A percentile compares a stretch with the other conserved stretches of the same genome.
Conservation (phyloP, 2,797 vertebrate genomes). For the Hydrolagus colliei region DNA sequence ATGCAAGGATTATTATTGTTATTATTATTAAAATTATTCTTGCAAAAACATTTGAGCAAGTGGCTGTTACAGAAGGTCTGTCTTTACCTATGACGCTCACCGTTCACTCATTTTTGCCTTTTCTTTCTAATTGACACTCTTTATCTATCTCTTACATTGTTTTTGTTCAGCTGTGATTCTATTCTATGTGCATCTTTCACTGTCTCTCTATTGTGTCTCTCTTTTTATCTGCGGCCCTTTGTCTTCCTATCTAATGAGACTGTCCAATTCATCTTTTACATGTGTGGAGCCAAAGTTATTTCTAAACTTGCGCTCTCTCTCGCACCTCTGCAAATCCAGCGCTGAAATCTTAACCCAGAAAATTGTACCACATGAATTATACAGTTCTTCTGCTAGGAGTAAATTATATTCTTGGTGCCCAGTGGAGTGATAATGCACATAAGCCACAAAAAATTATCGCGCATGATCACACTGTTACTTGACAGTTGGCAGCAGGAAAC, state of each 20-base stretch:
- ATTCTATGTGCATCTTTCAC: background rate
- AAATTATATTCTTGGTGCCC: slow-evolving; percentile 23
- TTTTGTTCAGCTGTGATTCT: no score
- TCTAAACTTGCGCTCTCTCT: background rate
- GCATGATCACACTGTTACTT: slow-evolving; percentile 1
- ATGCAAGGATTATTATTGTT: no score
- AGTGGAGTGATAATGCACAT: background rate
- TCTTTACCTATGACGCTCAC: no score
- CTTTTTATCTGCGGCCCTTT: background rate
- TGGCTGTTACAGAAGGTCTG: no score
- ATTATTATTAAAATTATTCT: no score
- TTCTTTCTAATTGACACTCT: background rate
- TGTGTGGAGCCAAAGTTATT: slow-evolving; percentile 2
- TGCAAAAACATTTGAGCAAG: no score
- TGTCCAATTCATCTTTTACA: background rate
- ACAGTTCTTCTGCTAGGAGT: background rate
- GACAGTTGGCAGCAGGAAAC: slow-evolving; percentile 6
- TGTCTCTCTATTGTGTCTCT: background rate
- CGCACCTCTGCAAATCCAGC: background rate
- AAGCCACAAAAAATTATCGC: slow-evolving; percentile 9
- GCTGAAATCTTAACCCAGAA: background rate
- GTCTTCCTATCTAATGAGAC: background rate
- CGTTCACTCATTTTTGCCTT: no score
- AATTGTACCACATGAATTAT: slow-evolving; percentile 5
- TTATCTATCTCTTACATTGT: background rate